Base-by-base conservation (phyloP, 2,113 vertebrate genomes). In the Perca schrenkii region DNA sequence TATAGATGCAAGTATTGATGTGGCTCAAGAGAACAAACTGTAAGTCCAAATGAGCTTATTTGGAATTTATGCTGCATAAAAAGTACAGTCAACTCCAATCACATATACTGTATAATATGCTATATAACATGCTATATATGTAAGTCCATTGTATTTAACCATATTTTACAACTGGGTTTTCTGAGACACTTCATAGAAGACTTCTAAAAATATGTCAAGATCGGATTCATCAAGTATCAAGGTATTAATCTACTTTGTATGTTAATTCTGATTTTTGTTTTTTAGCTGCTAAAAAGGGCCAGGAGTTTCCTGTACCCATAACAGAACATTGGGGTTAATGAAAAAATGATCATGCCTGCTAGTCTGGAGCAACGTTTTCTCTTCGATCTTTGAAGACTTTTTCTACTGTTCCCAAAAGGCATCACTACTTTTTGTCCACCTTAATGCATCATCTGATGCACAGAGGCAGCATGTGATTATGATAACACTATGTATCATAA, bases 401-500 rank as follows among this genome's bases (percentile, higher is more conserved):
- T 47, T 77, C 21, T 34, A 25, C 46, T 49, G 36, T 22, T 50
- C 13, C 25, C 8, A 28, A 17, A 67, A 61, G 50, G 65, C 46
- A 34, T 25, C 25, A n/a, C 3, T 43, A 22, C 50, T 25, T 72
- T 63, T 67, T 67, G 13, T 40, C 25, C 10, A 10, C 57, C 64
- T 22, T 50, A 56, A 75, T 43, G 56, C 8, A 62, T 74, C 63
- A 3, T 82, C 22, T 52, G 28, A 17, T 69, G 57, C 57, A 63
- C 47, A 25, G 79, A 70, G 56, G 60, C 47, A 56, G 13, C 72
- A 11, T 16, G 25, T 25, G 63, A 79, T 66, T 31, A 52, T 74
- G 74, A 88, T 72, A 25, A 52, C 2, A 22, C 60, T 67, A 64
- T 84, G 64, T 34, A 66, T 84, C 81, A 69, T 21, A 13, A 58